Base-by-base conservation (phyloP, 2,888 invertebrate species). In the Eupithecia centaureata region DNA sequence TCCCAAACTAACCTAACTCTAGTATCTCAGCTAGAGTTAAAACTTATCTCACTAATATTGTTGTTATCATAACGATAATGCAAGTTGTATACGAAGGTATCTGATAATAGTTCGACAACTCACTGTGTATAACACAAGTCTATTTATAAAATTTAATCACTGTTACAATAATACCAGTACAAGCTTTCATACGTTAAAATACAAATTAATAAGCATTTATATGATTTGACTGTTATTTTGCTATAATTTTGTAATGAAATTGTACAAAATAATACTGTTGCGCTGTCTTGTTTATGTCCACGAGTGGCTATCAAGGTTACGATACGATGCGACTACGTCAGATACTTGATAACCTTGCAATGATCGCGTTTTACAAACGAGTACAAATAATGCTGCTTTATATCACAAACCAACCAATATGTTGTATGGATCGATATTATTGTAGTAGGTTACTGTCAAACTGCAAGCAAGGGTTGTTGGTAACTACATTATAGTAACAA, bases 281-380 rank as follows among this genome's bases (percentile, higher is more conserved):
- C 10, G 2, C 42, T 47, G 42, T 42, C 42, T 18, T 15, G 15
- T 5, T n/a, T 1, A n/a, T n/a, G 47, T 47, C 1, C 22, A 47
- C 15, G 52, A 52, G 15, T 27, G 27, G 7, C 27, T 25, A 27
- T 27, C 52, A 52, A 52, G 25, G 54, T 30, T n/a, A 56, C 28
- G 30, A 8, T 56, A 28, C 54, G n/a, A 10, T 15, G 27, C 28
- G n/a, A 56, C n/a, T n/a, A n/a, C 54, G 54, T 28, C 54, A 28
- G 28, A 52, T 27, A 56, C 54, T 4, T n/a, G 54, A 56, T 56
- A 56, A 56, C 54, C 54, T 56, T 56, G 30, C n/a, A n/a, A 2
- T 28, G 54, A 54, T 13, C 51, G 51, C 22, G 25, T 28, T 54
- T 54, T 15, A 28, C 25, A n/a, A 54, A 54, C 54, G 54, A 54